Percentiles rank a stretch among this genome's conserved stretches.
Conservation (phyloP, 1,140 invertebrate genomes). For the Zaprionus kolodkinae region DNA sequence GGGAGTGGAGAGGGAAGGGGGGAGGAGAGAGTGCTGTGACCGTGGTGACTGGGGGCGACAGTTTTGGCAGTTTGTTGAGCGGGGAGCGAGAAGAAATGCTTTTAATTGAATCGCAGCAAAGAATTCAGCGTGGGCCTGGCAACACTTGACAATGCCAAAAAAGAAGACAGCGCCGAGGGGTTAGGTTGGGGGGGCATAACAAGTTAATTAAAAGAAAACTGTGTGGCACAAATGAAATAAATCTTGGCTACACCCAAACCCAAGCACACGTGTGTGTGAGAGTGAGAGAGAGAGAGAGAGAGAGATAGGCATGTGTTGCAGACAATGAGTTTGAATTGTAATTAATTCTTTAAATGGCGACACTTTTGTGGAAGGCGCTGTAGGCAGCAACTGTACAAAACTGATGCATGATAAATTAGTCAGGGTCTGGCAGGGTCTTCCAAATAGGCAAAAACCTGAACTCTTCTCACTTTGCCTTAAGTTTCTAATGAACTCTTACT, state of each 20-base stretch:
- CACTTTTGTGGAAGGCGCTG: background rate
- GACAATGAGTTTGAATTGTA: slow-evolving; percentile 73
- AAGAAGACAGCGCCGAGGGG: slow-evolving; percentile 2
- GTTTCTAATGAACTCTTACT: too few relatives aligned
- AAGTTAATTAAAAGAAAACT: slow-evolving; percentile 82
- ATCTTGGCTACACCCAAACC: slow-evolving; percentile 40
- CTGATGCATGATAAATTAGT: slow-evolving; percentile 19
- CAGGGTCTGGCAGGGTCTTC: background rate
- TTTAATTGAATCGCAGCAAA: slow-evolving; percentile 72
- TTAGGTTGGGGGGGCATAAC: slow-evolving; percentile 38
- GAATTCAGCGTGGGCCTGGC: slow-evolving; percentile 56
- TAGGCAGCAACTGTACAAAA: background rate
- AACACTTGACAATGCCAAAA: slow-evolving; percentile 76
- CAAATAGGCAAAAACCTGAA: background rate
- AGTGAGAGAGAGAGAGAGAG: slow-evolving; percentile 12
- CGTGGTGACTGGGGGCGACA: background rate
- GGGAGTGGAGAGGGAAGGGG: background rate
- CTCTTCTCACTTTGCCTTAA: background rate
- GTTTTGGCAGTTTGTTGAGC: slow-evolving; percentile 19
- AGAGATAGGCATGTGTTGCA: slow-evolving; percentile 38
- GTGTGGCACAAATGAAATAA: slow-evolving; percentile 75
- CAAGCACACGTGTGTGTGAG: background rate
- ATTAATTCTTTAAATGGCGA: slow-evolving; percentile 56
- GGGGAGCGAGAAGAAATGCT: slow-evolving; percentile 55
- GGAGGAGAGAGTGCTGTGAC: too few relatives aligned